phyloP scores from a whole-genome alignment of 2,797 vertebrate species.

The Poecilia gillii region DNA sequence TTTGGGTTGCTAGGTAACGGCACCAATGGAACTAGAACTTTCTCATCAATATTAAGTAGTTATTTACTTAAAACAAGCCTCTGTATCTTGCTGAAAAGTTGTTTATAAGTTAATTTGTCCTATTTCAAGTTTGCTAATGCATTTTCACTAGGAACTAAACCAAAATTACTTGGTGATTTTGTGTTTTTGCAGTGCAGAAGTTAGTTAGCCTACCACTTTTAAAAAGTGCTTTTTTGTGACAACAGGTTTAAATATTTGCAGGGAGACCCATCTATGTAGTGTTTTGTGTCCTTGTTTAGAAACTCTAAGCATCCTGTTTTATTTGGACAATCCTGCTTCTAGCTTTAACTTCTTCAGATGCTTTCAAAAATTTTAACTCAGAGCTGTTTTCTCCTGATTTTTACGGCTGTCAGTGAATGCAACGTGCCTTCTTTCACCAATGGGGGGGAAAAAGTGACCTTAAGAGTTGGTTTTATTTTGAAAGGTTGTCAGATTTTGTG shows the following conservation, averaged over 20 bases:
- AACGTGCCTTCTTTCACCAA: constrained; percentile 37
- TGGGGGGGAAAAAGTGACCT: not conserved
- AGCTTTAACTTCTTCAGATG: not conserved
- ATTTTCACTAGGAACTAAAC: too few relatives aligned
- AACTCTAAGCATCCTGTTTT: constrained; percentile 16
- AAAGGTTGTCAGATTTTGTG: not conserved
- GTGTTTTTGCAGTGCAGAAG: too few relatives aligned
- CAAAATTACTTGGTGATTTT: too few relatives aligned
- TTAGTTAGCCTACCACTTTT: not conserved
- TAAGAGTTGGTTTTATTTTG: not conserved
- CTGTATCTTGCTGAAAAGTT: too few relatives aligned
- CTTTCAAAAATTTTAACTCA: not conserved
- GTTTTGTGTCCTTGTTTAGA: not conserved
- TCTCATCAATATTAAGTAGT: too few relatives aligned
- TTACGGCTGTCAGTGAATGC: constrained; percentile 27
- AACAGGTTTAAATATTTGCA: not conserved
- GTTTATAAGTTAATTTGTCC: too few relatives aligned
- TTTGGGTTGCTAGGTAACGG: too few relatives aligned
- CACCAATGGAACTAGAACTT: too few relatives aligned
- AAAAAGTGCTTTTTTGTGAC: not conserved
- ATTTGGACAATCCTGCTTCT: constrained; percentile 30
- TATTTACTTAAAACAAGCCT: too few relatives aligned
- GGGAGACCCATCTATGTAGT: not conserved
- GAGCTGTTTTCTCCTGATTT: not conserved
- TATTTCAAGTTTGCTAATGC: too few relatives aligned